Conservation (phyloP, 2,888 invertebrate species). For the Resseliella maxima region DNA sequence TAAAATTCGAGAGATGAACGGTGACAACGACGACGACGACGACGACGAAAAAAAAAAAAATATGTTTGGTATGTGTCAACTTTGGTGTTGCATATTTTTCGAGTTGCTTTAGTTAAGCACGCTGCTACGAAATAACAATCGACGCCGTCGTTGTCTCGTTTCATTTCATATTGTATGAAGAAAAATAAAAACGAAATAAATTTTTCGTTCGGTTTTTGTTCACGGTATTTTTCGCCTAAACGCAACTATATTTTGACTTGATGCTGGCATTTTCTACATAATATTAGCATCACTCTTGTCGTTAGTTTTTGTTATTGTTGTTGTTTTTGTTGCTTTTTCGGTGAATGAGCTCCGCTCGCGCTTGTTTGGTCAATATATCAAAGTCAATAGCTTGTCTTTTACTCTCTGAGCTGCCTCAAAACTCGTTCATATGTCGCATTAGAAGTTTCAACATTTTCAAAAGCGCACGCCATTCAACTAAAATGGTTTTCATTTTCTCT, state of each 20-base stretch:
- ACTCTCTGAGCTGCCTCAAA: constrained; percentile 10
- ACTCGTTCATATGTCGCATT: constrained; percentile 46
- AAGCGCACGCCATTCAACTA: not conserved
- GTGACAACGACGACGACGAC: too few species aligned
- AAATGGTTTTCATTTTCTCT: constrained; percentile 32
- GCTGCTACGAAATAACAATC: not conserved
- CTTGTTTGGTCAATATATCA: constrained; percentile 49
- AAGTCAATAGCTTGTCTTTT: constrained; percentile 53
- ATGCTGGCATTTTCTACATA: constrained; percentile 44
- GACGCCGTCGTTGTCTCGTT: not conserved
- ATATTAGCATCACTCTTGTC: not conserved
- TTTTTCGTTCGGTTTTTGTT: too few species aligned
- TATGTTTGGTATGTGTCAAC: constrained; percentile 29
- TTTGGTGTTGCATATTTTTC: constrained; percentile 25
- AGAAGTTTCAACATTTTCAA: constrained; percentile 53
- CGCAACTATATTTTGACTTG: constrained; percentile 25
- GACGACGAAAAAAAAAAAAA: not conserved
- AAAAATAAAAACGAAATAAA: too few species aligned
- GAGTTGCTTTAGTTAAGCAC: not conserved
- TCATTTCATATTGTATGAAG: too few species aligned
- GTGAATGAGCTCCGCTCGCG: not conserved
- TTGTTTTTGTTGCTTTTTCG: too few species aligned
- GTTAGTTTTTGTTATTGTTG: not conserved
- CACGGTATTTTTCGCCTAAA: not conserved
- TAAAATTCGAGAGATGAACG: too few species aligned